Base-by-base conservation (phyloP, 2,797 vertebrate genomes). In the Distichodus sexfasciatus region DNA sequence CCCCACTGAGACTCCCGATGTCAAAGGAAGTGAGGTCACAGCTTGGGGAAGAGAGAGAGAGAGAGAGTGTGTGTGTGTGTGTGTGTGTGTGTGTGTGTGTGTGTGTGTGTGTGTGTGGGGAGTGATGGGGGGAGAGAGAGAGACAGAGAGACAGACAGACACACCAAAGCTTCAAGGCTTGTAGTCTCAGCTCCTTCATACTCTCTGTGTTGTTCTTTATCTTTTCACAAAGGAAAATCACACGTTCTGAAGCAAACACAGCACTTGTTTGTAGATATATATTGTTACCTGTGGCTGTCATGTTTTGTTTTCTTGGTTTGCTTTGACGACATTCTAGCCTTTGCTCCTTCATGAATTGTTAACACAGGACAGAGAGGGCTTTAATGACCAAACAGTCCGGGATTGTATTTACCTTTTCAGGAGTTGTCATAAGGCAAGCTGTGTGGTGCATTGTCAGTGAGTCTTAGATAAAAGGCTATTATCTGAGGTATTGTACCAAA, bases 1-100 rank as follows among this genome's bases (percentile, higher is more conserved):
- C 75, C 75, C 72, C 75, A 69, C 58, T 4, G 48, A 63, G 51
- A 70, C 23, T 59, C 41, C 59, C 64, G 69, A 72, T 70, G 75
- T 77, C 66, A 77, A 46, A 59, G 75, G 69, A 80, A 77, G 67
- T 71, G 71, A 76, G 38, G 66, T 77, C 69, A 77, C 72, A 41
- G 76, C 26, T 54, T 46, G 43, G 63, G 66, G 71, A 72, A 69
- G 40, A 61, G 57, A 44, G 35, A 36, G 28, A 36, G 24, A 14
- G 43, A 40, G 21, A 51, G 17, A 31, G 15, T 63, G 15, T 62
- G 48, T 51, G 24, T 43, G 17, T 58, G 6, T 15, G 12, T 38
- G 7, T 46, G 24, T 23, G 47, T 28, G 47, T 55, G 31, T 36
- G 53, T 36, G 4, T 55, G 15, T 62, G 48, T 51, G 24, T 43